Base-by-base conservation (phyloP, 2,888 invertebrate genomes). In the Odontocerum albicorne region DNA sequence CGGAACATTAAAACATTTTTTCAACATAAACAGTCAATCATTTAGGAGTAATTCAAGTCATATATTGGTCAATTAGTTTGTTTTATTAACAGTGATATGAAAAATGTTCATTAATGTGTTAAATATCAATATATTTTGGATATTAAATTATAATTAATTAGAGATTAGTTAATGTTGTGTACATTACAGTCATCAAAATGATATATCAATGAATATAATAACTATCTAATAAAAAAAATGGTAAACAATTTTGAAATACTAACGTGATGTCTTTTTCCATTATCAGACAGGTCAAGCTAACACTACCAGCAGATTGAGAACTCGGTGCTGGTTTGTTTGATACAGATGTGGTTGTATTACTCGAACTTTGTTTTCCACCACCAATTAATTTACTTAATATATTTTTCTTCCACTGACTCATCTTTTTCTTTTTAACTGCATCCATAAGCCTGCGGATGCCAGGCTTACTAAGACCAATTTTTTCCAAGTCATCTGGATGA, bases 381-480 rank as follows among this genome's bases (percentile, higher is more conserved):
- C 84, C 84, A 68, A 90, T 88, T 13, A 93, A 77, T 74, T 90
- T 92, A 35, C 87, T 89, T 64, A 92, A 83, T 64, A 92, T 83
- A 69, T 88, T 90, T 65, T 88, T 82, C 63, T 89, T 89, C 86
- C 90, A 90, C 65, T 90, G 82, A 60, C 88, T 86, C 0, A 88
- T 79, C 64, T 91, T 87, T 69, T 87, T 86, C 73, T 94, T 95
- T 65, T 94, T 92, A 1, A 96, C 92, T 8, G 94, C 89, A 73
- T 96, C 96, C 68, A 97, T 75, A 10, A 98, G 76, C 50, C 97
- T 81, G 27, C 96, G 80, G 2, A 93, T 87, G 2, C 95, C 97
- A 47, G 97, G 97, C 69, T 92, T 92, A 43, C 96, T 93, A 68
- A 98, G 83, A 1, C 97, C 97, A 67, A 96, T 90, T 67, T 91